These are phyloP conservation scores for Pristionchus mayeri DNA, from an alignment of 2,888 invertebrate species.

Conservation along the genomic window DNA sequence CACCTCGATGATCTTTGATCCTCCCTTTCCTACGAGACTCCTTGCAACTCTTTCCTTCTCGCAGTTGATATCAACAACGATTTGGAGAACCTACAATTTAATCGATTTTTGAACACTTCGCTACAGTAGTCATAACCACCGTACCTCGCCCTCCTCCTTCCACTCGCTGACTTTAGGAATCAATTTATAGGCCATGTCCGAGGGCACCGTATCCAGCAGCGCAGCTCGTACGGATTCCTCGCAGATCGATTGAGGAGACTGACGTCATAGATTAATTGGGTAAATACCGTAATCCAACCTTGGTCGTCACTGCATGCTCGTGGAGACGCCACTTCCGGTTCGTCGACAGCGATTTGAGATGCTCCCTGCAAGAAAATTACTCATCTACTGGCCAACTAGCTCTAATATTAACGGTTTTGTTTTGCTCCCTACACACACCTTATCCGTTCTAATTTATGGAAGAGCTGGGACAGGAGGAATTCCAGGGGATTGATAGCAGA, in stretches of 20 bases:
- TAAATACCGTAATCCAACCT: constrained; percentile 42
- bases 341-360: constrained; percentile 55
- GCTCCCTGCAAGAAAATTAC: constrained; percentile 6
- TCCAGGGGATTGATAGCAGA: no score
- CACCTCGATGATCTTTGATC: constrained; percentile 50
- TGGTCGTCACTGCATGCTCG: constrained; percentile 57
- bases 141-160: constrained; percentile 62
- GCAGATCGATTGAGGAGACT: constrained; percentile 65
- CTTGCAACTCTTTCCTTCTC: constrained; percentile 67
- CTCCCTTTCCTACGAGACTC: constrained; percentile 57
- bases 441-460: no score
- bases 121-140: background rate
- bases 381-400: no score
- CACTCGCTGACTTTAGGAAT: constrained; percentile 76
- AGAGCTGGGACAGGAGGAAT: no score
- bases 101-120: background rate
- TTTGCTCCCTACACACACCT: no score
- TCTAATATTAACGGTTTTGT: no score
- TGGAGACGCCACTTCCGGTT: constrained; percentile 63
- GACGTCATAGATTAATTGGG: background rate
- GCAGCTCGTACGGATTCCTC: constrained; percentile 86
- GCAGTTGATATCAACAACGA: constrained; percentile 68
- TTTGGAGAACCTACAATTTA: constrained; percentile 59
- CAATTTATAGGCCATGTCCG: constrained; percentile 86
- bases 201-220: constrained; percentile 86